Evolutionary conservation across 2,113 vertebrate species (phyloP).

Genomic region (Melanerpes formicivorus): DNA sequence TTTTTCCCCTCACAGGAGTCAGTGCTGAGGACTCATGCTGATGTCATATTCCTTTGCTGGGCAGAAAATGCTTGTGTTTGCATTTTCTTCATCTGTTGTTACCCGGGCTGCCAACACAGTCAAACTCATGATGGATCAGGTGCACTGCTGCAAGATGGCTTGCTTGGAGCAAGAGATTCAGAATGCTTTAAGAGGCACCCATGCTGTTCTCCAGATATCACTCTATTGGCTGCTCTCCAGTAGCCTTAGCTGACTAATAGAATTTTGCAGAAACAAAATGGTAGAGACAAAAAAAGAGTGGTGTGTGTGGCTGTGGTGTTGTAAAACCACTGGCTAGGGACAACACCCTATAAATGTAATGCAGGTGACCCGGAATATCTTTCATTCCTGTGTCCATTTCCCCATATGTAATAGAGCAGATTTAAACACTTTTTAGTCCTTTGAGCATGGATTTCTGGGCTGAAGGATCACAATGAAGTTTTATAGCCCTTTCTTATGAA

Average conservation of each 20-base stretch:
- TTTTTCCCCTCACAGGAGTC: background rate
- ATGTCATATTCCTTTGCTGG: background rate
- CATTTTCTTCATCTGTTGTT: constrained; percentile 30
- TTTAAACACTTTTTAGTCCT: constrained; percentile 30
- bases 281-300: background rate
- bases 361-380: background rate
- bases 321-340: background rate
- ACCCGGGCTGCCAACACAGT: constrained; percentile 3
- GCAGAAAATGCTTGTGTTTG: constrained; percentile 20
- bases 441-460: constrained; percentile 46
- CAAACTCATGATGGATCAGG: constrained; percentile 3
- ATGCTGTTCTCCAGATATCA: background rate
- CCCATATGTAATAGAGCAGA: background rate
- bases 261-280: background rate
- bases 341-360: background rate
- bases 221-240: constrained; percentile 21
- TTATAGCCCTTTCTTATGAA: constrained; percentile 62
- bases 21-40: background rate
- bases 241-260: background rate
- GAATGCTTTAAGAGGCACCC: background rate
- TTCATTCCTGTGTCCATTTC: background rate
- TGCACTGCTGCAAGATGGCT: constrained; percentile 4
- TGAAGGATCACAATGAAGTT: constrained; percentile 69
- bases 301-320: background rate
- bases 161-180: background rate